These are phyloP conservation scores for Accipiter fasciatus DNA, from an alignment of 2,797 vertebrate genomes.

Conservation along the genomic window DNA sequence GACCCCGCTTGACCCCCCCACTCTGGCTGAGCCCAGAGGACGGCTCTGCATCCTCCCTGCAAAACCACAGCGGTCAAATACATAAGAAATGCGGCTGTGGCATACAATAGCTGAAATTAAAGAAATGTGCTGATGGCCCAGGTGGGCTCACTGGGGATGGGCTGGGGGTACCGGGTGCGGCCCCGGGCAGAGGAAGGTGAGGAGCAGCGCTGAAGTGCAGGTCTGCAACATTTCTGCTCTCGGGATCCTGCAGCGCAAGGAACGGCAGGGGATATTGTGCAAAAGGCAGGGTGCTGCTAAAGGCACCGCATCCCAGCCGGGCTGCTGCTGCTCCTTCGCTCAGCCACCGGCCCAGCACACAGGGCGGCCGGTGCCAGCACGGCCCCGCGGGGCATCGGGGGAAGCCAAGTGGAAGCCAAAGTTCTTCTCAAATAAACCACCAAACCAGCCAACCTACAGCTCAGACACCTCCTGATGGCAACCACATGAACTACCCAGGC, in stretches of 20 bases:
- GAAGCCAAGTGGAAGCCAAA: neutral
- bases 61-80: rapidly evolving
- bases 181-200: neutral
- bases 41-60: neutral
- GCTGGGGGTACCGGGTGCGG: neutral
- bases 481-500: rapidly evolving
- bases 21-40: neutral
- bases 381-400: rapidly evolving
- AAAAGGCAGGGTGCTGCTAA: neutral
- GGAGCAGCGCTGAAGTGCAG: neutral
- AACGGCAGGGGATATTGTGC: neutral
- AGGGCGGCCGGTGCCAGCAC: neutral
- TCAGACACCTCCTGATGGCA: neutral
- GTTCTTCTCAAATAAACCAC: neutral
- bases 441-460: neutral
- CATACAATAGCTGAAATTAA: rapidly evolving
- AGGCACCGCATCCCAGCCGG: neutral
- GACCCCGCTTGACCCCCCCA: rapidly evolving
- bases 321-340: neutral
- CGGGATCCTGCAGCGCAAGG: neutral
- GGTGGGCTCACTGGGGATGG: neutral
- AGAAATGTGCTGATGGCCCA: neutral
- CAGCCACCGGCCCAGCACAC: neutral
- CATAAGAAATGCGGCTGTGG: rapidly evolving
- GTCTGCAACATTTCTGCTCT: neutral